phyloP scores from a whole-genome alignment of 2,888 invertebrate species.

The Nomada hirtipes region DNA sequence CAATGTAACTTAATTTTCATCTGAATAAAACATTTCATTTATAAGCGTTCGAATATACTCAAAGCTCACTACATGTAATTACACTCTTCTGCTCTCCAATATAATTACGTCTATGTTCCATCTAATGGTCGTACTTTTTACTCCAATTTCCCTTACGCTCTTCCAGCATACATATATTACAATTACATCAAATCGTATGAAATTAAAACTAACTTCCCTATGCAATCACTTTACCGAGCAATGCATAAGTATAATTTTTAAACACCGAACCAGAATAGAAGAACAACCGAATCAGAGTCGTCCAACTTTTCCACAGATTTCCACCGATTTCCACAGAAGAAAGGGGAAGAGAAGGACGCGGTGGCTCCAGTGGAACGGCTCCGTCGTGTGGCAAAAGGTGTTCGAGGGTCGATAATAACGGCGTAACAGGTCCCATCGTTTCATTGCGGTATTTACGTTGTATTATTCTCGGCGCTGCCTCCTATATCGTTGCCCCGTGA shows the following conservation, averaged over 20 bases:
- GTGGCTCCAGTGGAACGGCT: conserved; percentile 29
- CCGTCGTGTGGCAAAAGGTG: conserved; percentile 7
- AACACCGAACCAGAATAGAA: no score
- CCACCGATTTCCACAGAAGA: neutral
- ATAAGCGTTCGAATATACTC: no score
- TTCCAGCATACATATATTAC: no score
- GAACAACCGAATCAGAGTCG: neutral
- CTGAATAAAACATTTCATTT: no score
- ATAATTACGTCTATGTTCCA: no score
- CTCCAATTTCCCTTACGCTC: no score
- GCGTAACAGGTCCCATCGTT: conserved; percentile 69
- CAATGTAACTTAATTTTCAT: no score
- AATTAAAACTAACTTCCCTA: neutral
- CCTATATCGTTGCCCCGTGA: conserved; percentile 65
- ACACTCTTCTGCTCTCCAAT: no score
- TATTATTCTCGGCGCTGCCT: conserved; percentile 60
- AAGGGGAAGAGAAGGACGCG: conserved; percentile 12
- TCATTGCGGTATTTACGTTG: conserved; percentile 67
- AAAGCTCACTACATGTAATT: no score
- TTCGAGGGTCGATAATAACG: conserved; percentile 47
- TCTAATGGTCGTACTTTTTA: no score
- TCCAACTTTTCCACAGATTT: neutral
- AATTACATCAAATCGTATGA: no score
- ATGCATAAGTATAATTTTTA: neutral
- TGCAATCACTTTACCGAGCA: neutral